These are phyloP conservation scores for Epinephelus fuscoguttatus DNA, from an alignment of 2,113 vertebrate species.

Conservation along the genomic window DNA sequence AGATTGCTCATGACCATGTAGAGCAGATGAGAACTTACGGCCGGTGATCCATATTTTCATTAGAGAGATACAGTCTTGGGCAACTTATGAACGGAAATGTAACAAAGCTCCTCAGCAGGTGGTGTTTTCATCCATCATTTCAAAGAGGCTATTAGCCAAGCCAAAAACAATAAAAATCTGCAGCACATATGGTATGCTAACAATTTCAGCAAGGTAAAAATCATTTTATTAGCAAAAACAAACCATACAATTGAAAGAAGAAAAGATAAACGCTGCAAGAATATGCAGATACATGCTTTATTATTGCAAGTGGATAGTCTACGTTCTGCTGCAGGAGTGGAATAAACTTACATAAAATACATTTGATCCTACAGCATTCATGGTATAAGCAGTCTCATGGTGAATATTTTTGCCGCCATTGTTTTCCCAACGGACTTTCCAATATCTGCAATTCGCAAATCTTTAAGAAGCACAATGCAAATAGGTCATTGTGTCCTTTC, in stretches of 20 bases:
- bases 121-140: conserved; percentile 42
- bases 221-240: not conserved
- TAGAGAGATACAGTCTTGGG: conserved; percentile 25
- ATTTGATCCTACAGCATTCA: conserved; percentile 1
- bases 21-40: conserved; percentile 31
- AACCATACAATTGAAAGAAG: not conserved
- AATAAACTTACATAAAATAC: not conserved
- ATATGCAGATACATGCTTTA: not conserved
- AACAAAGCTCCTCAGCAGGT: conserved; percentile 25
- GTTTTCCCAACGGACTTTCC: not conserved
- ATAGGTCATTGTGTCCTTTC: not conserved
- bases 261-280: not conserved
- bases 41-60: conserved; percentile 44
- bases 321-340: not conserved
- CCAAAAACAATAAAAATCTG: conserved; percentile 5
- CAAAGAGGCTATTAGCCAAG: conserved; percentile 20
- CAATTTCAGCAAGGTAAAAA: not conserved
- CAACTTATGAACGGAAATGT: conserved; percentile 10
- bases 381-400: not conserved
- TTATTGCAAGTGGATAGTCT: not conserved
- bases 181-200: not conserved
- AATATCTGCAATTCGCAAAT: conserved; percentile 3
- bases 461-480: not conserved
- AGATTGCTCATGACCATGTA: conserved; percentile 28
- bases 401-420: not conserved